Evolutionary conservation across 1,140 invertebrate genomes (phyloP).

Genomic region (Bombus sylvicola): DNA sequence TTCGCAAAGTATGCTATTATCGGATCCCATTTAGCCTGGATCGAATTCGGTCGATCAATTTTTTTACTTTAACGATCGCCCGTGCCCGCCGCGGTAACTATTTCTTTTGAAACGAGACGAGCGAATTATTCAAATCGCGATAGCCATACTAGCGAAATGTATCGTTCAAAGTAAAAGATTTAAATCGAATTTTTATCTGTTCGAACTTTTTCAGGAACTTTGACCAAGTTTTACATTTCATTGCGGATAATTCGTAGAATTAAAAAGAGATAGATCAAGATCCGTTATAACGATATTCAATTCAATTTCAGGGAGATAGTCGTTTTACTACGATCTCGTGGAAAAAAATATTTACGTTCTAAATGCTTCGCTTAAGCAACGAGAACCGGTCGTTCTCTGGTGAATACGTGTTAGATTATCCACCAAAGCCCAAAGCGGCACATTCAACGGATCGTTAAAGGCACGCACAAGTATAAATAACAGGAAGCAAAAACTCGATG

Average conservation of each 20-base stretch:
- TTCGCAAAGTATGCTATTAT: slow-evolving; percentile 13
- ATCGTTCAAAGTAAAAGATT: neutral
- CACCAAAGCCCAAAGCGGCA: neutral
- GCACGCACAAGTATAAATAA: neutral
- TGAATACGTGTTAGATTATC: neutral
- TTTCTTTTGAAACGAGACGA: neutral
- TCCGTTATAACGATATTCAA: neutral
- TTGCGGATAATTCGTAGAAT: neutral
- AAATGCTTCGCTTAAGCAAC: neutral
- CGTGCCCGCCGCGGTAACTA: neutral
- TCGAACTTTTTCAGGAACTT: neutral
- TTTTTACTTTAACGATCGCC: neutral
- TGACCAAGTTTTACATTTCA: neutral
- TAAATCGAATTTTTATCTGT: neutral
- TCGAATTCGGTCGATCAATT: slow-evolving; percentile 28
- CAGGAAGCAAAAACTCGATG: slow-evolving; percentile 24
- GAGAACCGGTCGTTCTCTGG: neutral
- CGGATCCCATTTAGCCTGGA: neutral
- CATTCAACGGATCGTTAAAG: slow-evolving; percentile 13
- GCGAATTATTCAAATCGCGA: slow-evolving; percentile 9
- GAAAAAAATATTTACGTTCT: too few species aligned
- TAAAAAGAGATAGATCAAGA: neutral
- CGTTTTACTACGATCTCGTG: too few species aligned
- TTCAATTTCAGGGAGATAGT: too few species aligned
- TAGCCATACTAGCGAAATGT: neutral